These are phyloP conservation scores for Berghia stephanieae DNA, from an alignment of 1,140 invertebrate genomes.

Conservation along the genomic window DNA sequence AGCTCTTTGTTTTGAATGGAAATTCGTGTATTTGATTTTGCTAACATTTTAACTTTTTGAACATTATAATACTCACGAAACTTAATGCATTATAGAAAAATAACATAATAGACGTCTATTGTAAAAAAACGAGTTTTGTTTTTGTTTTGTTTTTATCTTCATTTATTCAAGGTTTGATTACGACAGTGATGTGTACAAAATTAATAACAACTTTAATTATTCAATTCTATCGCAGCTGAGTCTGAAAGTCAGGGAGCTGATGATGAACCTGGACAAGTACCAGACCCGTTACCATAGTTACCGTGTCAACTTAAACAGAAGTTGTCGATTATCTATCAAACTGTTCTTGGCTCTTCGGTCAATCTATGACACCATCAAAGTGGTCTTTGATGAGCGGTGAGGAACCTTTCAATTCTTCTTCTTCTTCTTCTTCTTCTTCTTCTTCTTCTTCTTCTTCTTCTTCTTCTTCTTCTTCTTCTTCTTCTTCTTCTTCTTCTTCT, in stretches of 20 bases:
- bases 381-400: conserved; percentile 53
- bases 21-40: no score
- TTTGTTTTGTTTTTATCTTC: no score
- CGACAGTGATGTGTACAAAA: no score
- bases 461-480: conserved; percentile 66
- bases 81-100: no score
- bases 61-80: no score
- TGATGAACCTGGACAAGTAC: conserved; percentile 58
- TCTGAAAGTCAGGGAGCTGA: conserved; percentile 43
- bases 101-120: no score
- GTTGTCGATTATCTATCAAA: conserved; percentile 47
- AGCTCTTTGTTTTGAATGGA: no score
- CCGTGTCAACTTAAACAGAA: conserved; percentile 51
- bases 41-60: no score
- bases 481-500: conserved; percentile 73
- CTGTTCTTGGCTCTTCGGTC: conserved; percentile 52
- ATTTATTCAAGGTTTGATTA: no score
- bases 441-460: conserved; percentile 37
- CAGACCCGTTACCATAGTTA: conserved; percentile 56
- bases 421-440: not conserved
- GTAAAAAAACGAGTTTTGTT: no score
- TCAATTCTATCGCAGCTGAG: no score
- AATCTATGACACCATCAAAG: conserved; percentile 45
- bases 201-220: no score
- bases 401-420: not conserved